Percentiles rank a stretch among this genome's conserved stretches.
Conservation (phyloP, 2,888 invertebrate genomes). For the Saturnia japonica region DNA sequence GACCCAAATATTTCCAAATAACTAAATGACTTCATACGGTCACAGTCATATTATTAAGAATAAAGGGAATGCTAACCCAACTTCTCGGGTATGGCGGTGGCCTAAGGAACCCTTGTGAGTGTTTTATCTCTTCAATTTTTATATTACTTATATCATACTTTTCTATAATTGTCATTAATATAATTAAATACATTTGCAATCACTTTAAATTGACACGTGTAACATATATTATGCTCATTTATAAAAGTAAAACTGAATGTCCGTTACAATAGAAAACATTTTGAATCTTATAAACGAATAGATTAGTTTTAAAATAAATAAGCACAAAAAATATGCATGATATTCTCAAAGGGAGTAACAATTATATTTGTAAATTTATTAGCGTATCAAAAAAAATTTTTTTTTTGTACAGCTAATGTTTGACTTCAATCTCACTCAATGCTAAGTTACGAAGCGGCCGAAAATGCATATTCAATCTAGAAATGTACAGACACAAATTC, state of each 20-base stretch:
- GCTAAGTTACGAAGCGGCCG: background rate
- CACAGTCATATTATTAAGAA: conserved; percentile 49
- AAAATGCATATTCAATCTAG: too few species aligned
- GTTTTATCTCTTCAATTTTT: background rate
- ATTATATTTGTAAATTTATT: too few species aligned
- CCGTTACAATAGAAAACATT: background rate
- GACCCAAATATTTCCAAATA: conserved; percentile 53
- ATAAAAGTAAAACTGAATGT: too few species aligned
- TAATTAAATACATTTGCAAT: background rate
- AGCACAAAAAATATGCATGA: too few species aligned
- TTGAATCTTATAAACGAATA: background rate
- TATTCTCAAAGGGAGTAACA: too few species aligned
- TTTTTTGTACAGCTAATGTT: background rate
- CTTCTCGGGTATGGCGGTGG: background rate
- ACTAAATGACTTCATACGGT: conserved; percentile 59
- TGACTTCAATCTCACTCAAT: background rate
- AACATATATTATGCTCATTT: background rate
- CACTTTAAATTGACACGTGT: background rate
- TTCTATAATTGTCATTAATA: background rate
- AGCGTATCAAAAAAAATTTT: too few species aligned
- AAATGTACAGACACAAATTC: too few species aligned
- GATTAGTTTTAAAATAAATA: background rate
- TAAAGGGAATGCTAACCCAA: conserved; percentile 42
- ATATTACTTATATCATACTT: background rate
- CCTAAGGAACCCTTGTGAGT: background rate